A percentile compares a stretch with the other conserved stretches of the same genome.
Conservation (phyloP, 2,888 invertebrate genomes). For the Chymomyza fuscimana region DNA sequence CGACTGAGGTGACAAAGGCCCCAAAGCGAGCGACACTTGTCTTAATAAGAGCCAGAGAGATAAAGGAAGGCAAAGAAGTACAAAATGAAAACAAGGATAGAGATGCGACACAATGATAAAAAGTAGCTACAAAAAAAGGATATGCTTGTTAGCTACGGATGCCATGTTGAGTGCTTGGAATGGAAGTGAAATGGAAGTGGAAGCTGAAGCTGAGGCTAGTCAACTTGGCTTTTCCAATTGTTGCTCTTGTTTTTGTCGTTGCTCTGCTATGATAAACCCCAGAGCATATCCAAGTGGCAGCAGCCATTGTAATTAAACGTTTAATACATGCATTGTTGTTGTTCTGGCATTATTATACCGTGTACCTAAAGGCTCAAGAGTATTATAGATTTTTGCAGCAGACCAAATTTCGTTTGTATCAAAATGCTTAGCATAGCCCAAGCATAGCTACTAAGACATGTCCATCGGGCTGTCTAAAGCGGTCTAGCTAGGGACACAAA, state of each 20-base stretch:
- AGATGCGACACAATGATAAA: background rate
- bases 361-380: no score
- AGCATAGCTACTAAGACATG: no score
- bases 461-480: no score
- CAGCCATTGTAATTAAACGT: slow-evolving; percentile 63
- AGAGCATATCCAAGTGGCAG: background rate
- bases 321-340: slow-evolving; percentile 58
- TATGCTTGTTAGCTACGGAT: slow-evolving; percentile 66
- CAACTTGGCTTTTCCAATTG: background rate
- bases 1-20: slow-evolving; percentile 41
- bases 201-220: background rate
- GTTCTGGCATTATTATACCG: slow-evolving; percentile 10
- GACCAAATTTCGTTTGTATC: no score
- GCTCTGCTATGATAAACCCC: background rate
- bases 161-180: slow-evolving; percentile 33
- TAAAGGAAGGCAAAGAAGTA: slow-evolving; percentile 4
- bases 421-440: no score
- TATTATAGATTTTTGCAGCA: no score
- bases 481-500: no score
- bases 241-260: background rate
- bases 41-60: background rate
- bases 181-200: no score
- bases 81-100: background rate
- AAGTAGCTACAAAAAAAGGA: slow-evolving; percentile 45
- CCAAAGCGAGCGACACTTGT: slow-evolving; percentile 25